A percentile compares a stretch with the other conserved stretches of the same genome.
Conservation (phyloP, 2,888 invertebrate genomes). For the Lepidochrysops patricia region DNA sequence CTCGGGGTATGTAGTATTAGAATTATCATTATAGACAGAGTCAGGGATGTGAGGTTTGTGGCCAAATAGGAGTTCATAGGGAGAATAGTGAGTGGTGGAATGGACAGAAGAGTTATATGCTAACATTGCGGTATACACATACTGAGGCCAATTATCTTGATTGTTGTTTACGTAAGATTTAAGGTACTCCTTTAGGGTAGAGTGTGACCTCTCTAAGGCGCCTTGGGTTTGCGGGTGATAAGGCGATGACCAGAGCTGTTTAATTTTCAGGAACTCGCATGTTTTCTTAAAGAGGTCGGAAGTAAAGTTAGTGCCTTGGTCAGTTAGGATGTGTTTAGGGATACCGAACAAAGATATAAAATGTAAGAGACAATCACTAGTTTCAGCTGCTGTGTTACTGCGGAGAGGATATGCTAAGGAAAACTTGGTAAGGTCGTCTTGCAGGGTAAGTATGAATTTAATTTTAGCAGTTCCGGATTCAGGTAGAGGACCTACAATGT, state of each 20-base stretch:
- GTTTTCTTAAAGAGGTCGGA: conserved; percentile 13
- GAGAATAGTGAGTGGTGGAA: too few species aligned
- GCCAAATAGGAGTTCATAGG: too few species aligned
- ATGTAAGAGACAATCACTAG: conserved; percentile 14
- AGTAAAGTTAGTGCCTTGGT: conserved; percentile 15
- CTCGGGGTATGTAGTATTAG: neutral
- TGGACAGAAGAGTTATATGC: too few species aligned
- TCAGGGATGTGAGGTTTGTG: too few species aligned
- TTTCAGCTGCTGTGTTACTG: conserved; percentile 13
- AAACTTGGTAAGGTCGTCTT: conserved; percentile 13
- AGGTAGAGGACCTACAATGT: conserved; percentile 1
- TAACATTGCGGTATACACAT: too few species aligned
- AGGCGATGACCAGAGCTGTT: conserved; percentile 15
- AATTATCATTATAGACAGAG: too few species aligned
- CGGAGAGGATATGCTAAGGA: conserved; percentile 6
- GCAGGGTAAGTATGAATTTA: conserved; percentile 3
- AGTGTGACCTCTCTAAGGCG: conserved; percentile 3
- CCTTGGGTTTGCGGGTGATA: conserved; percentile 13
- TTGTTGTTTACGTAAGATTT: too few species aligned
- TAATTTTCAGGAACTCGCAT: conserved; percentile 14
- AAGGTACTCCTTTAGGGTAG: conserved; percentile 6
- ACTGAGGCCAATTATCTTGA: too few species aligned
- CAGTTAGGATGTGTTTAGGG: conserved; percentile 15
- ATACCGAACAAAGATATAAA: conserved; percentile 17
- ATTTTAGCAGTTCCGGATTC: neutral